phyloP scores from a whole-genome alignment of 1,140 invertebrate species.

The Drosophila prosaltans region DNA sequence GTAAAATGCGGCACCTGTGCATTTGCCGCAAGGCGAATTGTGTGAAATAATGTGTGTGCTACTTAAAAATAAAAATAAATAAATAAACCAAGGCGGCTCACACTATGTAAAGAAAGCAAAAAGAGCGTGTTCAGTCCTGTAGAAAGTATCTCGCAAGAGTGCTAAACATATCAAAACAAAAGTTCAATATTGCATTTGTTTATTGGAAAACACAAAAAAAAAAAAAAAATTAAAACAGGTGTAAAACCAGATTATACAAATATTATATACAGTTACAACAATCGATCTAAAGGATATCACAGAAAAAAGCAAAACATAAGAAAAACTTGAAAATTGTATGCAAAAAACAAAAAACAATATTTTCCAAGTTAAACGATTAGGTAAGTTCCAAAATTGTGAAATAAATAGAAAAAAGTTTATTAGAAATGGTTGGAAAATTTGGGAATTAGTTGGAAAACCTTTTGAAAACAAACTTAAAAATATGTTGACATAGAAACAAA shows the following conservation, averaged over 20 bases:
- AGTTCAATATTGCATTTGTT: constrained; percentile 32
- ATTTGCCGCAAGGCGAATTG: constrained; percentile 49
- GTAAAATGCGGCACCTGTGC: constrained; percentile 68
- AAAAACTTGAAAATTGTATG: constrained; percentile 3
- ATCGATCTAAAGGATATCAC: not conserved
- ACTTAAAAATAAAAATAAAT: constrained; percentile 22
- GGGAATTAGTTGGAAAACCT: too few species aligned
- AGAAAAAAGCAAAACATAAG: not conserved
- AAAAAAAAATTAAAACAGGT: constrained; percentile 1
- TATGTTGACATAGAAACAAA: not conserved
- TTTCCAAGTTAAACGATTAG: constrained; percentile 6
- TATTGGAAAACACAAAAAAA: constrained; percentile 23
- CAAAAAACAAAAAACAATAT: not conserved
- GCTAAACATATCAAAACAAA: constrained; percentile 63
- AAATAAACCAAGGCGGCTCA: constrained; percentile 7
- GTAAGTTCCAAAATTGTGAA: constrained; percentile 10
- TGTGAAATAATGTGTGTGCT: constrained; percentile 42
- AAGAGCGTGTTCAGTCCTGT: not conserved
- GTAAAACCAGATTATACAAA: constrained; percentile 5
- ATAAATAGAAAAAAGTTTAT: not conserved
- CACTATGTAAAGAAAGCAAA: constrained; percentile 10
- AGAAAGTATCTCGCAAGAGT: constrained; percentile 43
- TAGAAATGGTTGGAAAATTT: too few species aligned
- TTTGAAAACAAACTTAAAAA: too few species aligned
- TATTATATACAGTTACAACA: not conserved